phyloP scores from a whole-genome alignment of 2,797 vertebrate species.

The Smutsia temminckii region DNA sequence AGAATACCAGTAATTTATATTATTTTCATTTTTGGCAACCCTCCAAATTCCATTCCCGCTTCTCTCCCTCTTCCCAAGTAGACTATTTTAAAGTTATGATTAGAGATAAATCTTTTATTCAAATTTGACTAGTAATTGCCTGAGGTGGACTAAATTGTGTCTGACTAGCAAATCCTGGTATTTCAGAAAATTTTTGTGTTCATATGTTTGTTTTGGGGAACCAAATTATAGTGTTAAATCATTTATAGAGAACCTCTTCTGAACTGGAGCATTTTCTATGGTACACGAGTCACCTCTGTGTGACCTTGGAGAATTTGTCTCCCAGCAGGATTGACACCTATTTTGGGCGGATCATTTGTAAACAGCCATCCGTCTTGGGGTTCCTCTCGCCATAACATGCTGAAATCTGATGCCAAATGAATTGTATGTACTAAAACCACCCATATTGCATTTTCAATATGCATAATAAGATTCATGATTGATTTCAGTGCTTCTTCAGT shows the following conservation, averaged over 20 bases:
- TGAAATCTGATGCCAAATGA: not conserved
- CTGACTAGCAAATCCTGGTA: not conserved
- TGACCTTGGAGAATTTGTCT: not conserved
- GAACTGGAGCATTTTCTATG: not conserved
- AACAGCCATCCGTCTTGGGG: not conserved
- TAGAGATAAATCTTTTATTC: not conserved
- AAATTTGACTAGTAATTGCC: not conserved
- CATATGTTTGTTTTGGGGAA: not conserved
- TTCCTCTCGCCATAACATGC: not conserved
- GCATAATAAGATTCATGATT: not conserved
- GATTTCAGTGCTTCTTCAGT: not conserved
- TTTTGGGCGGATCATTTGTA: not conserved
- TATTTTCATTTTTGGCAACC: constrained; percentile 3
- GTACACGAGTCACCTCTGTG: not conserved
- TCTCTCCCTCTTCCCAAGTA: not conserved
- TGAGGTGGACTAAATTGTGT: not conserved
- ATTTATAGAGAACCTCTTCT: not conserved
- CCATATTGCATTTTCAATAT: not conserved
- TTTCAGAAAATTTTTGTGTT: not conserved
- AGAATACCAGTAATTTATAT: not conserved
- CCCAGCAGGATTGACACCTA: not conserved
- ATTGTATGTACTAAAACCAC: not conserved
- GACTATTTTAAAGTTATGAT: not conserved
- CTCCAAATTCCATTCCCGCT: not conserved
- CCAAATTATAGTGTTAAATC: not conserved